Evolutionary conservation across 1,140 invertebrate genomes (phyloP), one percentile per base, ranked within the genome.

Genomic region (Camponotus pennsylvanicus): DNA sequence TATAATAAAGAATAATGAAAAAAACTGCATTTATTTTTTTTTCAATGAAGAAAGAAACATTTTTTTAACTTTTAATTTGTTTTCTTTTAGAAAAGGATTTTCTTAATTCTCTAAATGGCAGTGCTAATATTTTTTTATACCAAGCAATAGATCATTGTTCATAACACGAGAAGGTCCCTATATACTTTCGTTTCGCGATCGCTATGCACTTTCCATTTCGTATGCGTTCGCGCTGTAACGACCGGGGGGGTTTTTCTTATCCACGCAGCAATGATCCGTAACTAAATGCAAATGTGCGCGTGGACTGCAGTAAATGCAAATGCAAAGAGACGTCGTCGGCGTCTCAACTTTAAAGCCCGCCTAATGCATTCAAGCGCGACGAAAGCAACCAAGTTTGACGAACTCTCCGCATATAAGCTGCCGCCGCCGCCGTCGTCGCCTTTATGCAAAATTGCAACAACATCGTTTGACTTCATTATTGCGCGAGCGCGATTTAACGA

Each of bases 301-400:
- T 86, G 88, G 88, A 89, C 88, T 82, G 83, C 77, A 86, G 88
- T 78, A 86, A 89, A 89, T 89, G 88, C 87, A 89, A 89, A 89
- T 89, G 76, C 77, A 89, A 89, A 83, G 88, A 89, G 87, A 89
- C 84, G 57, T 15, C 49, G 71, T 15, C 71, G 34, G 37, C 71
- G 71, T 37, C 71, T 88, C 84, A 63, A 89, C 88, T 89, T 89
- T 89, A 89, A 89, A 89, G 85, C 77, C 55, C 84, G 75, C 64
- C 88, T 89, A 89, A 89, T 89, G 88, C 88, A 89, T 89, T 89
- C 84, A 86, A 89, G 88, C 89, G 87, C 85, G 80, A 86, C 84
- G 84, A 89, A 78, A 89, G 88, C 77, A 83, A 89, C 76, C 69
- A 57, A 88, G 88, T 89, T 89, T 88, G 87, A 89, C 87, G 84